Evolutionary conservation across 2,888 invertebrate species (phyloP).

Genomic region (Callosobruchus maculatus): DNA sequence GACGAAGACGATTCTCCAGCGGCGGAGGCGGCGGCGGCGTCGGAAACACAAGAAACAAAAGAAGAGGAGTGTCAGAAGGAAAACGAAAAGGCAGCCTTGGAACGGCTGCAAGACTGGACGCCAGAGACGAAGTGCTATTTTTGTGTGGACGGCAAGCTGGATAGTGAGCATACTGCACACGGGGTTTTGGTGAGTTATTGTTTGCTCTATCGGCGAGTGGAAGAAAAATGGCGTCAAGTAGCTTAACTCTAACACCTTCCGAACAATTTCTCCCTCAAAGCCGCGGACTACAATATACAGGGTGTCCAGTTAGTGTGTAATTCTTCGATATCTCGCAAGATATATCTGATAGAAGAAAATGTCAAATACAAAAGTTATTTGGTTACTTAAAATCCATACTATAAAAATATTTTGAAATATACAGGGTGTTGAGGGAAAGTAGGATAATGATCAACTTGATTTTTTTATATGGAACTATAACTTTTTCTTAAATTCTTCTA

Average conservation of each 20-base stretch:
- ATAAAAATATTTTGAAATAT: too few relatives aligned
- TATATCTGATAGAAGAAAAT: too few relatives aligned
- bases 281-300: too few relatives aligned
- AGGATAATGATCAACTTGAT: too few relatives aligned
- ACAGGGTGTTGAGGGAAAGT: too few relatives aligned
- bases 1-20: neutral
- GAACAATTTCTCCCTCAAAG: too few relatives aligned
- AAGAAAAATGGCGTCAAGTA: neutral
- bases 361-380: too few relatives aligned
- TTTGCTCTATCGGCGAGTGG: neutral
- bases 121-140: constrained; percentile 78
- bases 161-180: constrained; percentile 54
- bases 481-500: too few relatives aligned
- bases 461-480: too few relatives aligned
- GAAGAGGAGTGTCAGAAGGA: constrained; percentile 28
- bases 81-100: constrained; percentile 33
- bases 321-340: too few relatives aligned
- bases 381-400: too few relatives aligned
- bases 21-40: constrained; percentile 24
- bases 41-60: constrained; percentile 30
- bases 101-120: constrained; percentile 65
- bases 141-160: constrained; percentile 73
- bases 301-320: too few relatives aligned
- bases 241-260: neutral
- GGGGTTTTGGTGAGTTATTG: constrained; percentile 54